Evolutionary conservation across 2,113 vertebrate species (phyloP), one percentile per base, ranked within the genome.

Genomic region (Silurus meridionalis): DNA sequence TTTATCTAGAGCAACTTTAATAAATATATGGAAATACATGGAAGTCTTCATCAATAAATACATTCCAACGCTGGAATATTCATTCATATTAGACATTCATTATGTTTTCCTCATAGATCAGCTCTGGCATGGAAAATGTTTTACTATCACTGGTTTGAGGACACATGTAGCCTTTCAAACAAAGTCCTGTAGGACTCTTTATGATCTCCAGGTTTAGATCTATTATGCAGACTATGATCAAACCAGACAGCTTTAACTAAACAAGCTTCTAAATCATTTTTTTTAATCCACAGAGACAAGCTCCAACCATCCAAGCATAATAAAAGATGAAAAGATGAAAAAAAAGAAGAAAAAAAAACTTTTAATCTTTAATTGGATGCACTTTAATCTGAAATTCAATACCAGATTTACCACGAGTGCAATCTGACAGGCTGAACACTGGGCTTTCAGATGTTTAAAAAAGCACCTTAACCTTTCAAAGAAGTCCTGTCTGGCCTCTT

Each of bases 401-500:
- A 48, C 10, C 8, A 61, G 53, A n/a, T 80, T 80, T 50, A 75
- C 53, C 14, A 14, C 50, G n/a, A 1, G 46, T 13, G 75, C 80
- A 61, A 50, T 82, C 57, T 75, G 57, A 82, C 85, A 64, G 69
- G 55, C 48, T 55, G 80, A 55, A 19, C 13, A 15, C 25, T 55
- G 25, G 37, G 69, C 80, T 74, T 64, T 82, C 80, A 82, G 85
- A 86, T 82, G 85, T 75, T 82, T 82, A 82, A 82, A 82, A 82
- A 86, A 72, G 71, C 80, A 86, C 80, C 64, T 63, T 82, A 82
- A 82, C 85, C 80, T 82, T 86, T 82, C 69, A 77, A 57, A 75
- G 57, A 53, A 72, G 58, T 61, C 80, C 69, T 61, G 19, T 61
- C 85, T 82, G 80, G 46, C 53, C 69, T 37, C 25, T 63, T 55